A percentile compares a stretch with the other conserved stretches of the same genome.
phyloP scores from a whole-genome alignment of 1,140 invertebrate species.

The Plodia interpunctella region DNA sequence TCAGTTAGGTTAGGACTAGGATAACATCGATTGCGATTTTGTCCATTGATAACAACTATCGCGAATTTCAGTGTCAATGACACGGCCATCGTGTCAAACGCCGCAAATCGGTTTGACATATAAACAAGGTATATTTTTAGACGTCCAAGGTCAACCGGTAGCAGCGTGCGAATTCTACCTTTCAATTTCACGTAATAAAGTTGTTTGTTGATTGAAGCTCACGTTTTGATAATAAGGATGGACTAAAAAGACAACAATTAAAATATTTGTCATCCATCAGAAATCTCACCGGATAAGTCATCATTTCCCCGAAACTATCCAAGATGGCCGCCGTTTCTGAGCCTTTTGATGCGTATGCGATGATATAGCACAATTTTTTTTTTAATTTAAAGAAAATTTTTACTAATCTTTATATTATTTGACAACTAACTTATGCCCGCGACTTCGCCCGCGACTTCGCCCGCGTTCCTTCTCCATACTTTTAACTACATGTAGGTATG shows the following conservation, averaged over 20 bases:
- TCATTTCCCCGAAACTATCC: constrained; percentile 49
- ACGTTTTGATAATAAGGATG: too few relatives aligned
- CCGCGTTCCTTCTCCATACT: too few relatives aligned
- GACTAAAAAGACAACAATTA: background rate
- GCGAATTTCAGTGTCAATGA: background rate
- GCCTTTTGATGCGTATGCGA: constrained; percentile 36
- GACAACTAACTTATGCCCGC: too few relatives aligned
- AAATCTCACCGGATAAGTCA: background rate
- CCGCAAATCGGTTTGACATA: constrained; percentile 3
- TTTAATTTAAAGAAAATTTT: background rate
- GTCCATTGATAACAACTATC: background rate
- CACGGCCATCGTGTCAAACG: background rate
- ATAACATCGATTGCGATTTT: too few relatives aligned
- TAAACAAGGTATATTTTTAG: constrained; percentile 3
- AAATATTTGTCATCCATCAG: background rate
- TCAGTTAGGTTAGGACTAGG: too few relatives aligned
- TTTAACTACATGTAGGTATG: too few relatives aligned
- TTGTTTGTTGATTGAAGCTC: constrained; percentile 19
- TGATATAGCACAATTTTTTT: constrained; percentile 17
- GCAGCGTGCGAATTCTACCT: background rate
- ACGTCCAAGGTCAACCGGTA: background rate
- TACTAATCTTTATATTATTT: too few relatives aligned
- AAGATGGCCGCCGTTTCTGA: constrained; percentile 33
- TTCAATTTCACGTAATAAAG: background rate
- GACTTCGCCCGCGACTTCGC: too few relatives aligned